Conservation (phyloP, 2,113 vertebrate species). For the Gorsachius goisagi region DNA sequence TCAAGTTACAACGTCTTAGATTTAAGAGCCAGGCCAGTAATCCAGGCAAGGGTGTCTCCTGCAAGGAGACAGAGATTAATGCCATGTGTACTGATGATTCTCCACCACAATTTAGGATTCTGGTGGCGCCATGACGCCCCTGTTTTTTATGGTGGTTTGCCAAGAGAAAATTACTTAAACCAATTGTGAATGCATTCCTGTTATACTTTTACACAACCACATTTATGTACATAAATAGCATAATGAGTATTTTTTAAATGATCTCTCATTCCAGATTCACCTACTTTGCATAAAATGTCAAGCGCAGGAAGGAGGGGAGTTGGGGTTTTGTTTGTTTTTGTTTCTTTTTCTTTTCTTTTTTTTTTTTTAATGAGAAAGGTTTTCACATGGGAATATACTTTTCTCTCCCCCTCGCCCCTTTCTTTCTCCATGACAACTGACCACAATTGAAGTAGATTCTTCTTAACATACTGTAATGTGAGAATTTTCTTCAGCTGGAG, state of each 20-base stretch:
- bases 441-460: slow-evolving; percentile 80
- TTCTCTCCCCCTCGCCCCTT: background rate
- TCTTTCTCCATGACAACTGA: slow-evolving; percentile 74
- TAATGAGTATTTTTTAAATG: slow-evolving; percentile 81
- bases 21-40: slow-evolving; percentile 84
- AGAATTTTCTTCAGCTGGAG: slow-evolving; percentile 82
- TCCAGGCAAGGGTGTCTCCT: slow-evolving; percentile 85
- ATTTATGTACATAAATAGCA: slow-evolving; percentile 80
- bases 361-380: slow-evolving; percentile 14
- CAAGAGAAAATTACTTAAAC: slow-evolving; percentile 88
- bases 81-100: slow-evolving; percentile 89
- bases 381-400: slow-evolving; percentile 73
- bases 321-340: background rate
- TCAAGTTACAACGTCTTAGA: slow-evolving; percentile 74
- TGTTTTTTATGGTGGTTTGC: slow-evolving; percentile 86
- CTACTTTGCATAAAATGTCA: slow-evolving; percentile 74
- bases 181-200: slow-evolving; percentile 87
- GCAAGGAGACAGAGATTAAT: slow-evolving; percentile 90
- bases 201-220: slow-evolving; percentile 78
- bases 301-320: slow-evolving; percentile 24
- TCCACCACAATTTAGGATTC: slow-evolving; percentile 91
- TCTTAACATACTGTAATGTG: slow-evolving; percentile 79
- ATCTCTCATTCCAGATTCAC: slow-evolving; percentile 76
- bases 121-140: slow-evolving; percentile 92
- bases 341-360: background rate